Evolutionary conservation across 2,888 invertebrate species (phyloP).

Genomic region (Rhagonycha lutea): DNA sequence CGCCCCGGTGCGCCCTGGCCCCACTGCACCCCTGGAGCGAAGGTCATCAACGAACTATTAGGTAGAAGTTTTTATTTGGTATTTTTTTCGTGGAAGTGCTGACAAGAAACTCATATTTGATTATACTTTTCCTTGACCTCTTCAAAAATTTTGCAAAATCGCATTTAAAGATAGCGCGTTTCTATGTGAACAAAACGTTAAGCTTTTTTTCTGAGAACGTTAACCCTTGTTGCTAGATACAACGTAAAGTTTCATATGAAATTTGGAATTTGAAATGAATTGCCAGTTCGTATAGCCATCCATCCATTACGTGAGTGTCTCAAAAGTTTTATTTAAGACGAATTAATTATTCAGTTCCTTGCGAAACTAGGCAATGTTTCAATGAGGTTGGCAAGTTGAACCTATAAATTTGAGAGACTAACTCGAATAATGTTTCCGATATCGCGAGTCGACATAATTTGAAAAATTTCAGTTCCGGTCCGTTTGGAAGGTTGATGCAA

Average conservation of each 20-base stretch:
- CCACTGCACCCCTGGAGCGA: too few relatives aligned
- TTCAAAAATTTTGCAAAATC: background rate
- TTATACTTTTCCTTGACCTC: background rate
- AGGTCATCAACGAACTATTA: too few relatives aligned
- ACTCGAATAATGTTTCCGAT: background rate
- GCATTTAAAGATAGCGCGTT: too few relatives aligned
- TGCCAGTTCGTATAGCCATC: too few relatives aligned
- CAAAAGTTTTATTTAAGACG: background rate
- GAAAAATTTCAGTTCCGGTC: background rate
- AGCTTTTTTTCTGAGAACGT: too few relatives aligned
- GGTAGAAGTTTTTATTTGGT: background rate
- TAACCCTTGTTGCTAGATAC: too few relatives aligned
- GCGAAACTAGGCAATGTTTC: background rate
- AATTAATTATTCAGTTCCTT: background rate
- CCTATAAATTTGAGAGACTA: background rate
- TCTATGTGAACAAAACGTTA: too few relatives aligned
- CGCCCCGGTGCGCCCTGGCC: too few relatives aligned
- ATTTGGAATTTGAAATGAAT: too few relatives aligned
- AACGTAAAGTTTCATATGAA: background rate
- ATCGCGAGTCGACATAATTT: background rate
- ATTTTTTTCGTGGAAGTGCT: too few relatives aligned
- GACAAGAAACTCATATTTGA: background rate
- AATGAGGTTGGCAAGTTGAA: background rate
- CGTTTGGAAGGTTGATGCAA: too few relatives aligned
- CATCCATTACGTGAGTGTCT: background rate